Evolutionary conservation across 2,888 invertebrate genomes (phyloP).

Genomic region (Petrophora chlorosata): DNA sequence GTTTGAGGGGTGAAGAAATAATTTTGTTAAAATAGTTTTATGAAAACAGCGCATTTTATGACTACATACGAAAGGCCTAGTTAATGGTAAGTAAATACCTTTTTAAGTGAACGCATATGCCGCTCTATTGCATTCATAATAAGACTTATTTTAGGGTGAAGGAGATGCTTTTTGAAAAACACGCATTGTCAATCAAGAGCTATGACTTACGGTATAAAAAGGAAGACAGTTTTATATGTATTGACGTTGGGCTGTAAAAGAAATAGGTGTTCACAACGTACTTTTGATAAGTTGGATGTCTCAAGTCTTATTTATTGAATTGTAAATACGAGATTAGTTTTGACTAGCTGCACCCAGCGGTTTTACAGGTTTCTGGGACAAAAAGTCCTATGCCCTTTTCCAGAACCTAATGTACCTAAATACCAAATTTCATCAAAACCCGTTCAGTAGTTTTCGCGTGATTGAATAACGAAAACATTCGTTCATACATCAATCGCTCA

Average conservation of each 20-base stretch:
- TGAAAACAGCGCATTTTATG: slow-evolving; percentile 62
- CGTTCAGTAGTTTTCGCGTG: too few relatives aligned
- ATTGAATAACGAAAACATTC: too few relatives aligned
- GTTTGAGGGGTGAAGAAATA: slow-evolving; percentile 1
- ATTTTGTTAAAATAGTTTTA: slow-evolving; percentile 54
- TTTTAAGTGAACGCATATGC: slow-evolving; percentile 15
- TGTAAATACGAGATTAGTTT: too few relatives aligned
- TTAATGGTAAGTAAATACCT: slow-evolving; percentile 46
- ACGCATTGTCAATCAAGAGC: slow-evolving; percentile 38
- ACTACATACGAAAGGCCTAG: slow-evolving; percentile 53
- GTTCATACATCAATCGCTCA: too few relatives aligned
- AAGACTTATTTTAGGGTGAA: slow-evolving; percentile 19
- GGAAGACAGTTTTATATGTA: slow-evolving; percentile 48
- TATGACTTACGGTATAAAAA: slow-evolving; percentile 37
- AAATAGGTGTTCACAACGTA: slow-evolving; percentile 25
- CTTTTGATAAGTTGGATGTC: too few relatives aligned
- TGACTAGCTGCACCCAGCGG: too few relatives aligned
- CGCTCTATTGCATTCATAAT: slow-evolving; percentile 3
- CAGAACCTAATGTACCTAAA: too few relatives aligned
- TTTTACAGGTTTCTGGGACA: too few relatives aligned
- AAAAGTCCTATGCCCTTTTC: too few relatives aligned
- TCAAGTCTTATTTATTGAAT: too few relatives aligned
- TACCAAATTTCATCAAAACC: too few relatives aligned
- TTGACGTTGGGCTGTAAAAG: slow-evolving; percentile 30
- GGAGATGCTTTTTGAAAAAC: slow-evolving; percentile 32